Evolutionary conservation across 1,140 invertebrate genomes (phyloP).

Genomic region (Olivierus martensii): DNA sequence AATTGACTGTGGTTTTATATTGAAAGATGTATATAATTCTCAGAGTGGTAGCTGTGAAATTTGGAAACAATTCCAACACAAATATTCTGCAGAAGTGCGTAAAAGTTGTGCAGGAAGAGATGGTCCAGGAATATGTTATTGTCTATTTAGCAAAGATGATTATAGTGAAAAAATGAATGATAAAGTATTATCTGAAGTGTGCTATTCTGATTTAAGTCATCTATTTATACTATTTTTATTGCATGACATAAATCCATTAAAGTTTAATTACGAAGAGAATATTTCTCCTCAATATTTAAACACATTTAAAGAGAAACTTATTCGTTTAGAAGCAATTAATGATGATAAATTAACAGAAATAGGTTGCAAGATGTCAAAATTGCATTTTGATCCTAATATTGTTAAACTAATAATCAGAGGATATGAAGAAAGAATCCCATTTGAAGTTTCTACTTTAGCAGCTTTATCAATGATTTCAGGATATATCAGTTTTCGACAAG

Average conservation of each 20-base stretch:
- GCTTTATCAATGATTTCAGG: constrained; percentile 83
- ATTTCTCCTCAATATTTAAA: constrained; percentile 78
- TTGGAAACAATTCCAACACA: too few species aligned
- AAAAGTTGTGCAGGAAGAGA: constrained; percentile 70
- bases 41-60: constrained; percentile 57
- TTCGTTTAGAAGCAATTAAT: constrained; percentile 65
- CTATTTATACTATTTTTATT: constrained; percentile 87
- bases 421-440: constrained; percentile 61
- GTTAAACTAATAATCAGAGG: constrained; percentile 69
- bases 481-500: constrained; percentile 42
- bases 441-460: constrained; percentile 75
- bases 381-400: constrained; percentile 73
- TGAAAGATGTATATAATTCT: constrained; percentile 83
- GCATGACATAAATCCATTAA: constrained; percentile 68
- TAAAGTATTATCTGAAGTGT: constrained; percentile 79
- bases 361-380: constrained; percentile 77
- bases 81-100: constrained; percentile 74
- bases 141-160: constrained; percentile 75
- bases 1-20: constrained; percentile 63
- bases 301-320: constrained; percentile 68
- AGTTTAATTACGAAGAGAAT: constrained; percentile 39
- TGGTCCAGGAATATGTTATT: constrained; percentile 56
- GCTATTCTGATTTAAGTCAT: constrained; percentile 66
- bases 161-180: constrained; percentile 57
- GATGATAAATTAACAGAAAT: constrained; percentile 63